Base-by-base conservation (phyloP, 2,797 vertebrate genomes). In the Coccyzus lansbergi region DNA sequence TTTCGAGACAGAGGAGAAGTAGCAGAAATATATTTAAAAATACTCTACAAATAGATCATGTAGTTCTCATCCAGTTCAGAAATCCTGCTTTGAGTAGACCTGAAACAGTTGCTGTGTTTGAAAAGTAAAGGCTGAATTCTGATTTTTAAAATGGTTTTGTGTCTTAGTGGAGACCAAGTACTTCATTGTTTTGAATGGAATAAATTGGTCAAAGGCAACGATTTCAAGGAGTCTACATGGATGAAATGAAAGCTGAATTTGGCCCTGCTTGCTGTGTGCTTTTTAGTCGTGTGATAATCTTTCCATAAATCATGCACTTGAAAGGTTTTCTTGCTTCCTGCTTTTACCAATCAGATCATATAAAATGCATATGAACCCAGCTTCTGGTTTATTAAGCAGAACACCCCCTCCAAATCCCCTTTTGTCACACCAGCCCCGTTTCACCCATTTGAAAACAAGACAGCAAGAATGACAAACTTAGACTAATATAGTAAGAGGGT, bases 241-340 rank as follows among this genome's bases (percentile, higher is more conserved):
- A 31, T 46, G 44, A 44, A 88, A 29, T 17, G 67, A 88, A 69
- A 74, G 49, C 80, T 93, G 91, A 82, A 42, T 94, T 88, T 77
- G 46, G 83, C 86, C 72, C 93, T 71, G 92, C 88, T 90, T 80
- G 64, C 83, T 85, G 83, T 80, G 83, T 93, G 94, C 94, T 84
- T 90, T 44, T 62, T 15, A 69, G 92, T 96, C 97, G 96, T n/a
- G 72, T 96, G 96, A 83, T 69, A 67, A 85, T 86, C 91, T 90
- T 77, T 92, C 94, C 93, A 86, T 95, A 96, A 97, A 95, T 97
- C 93, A 87, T 77, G 74, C 79, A 92, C 94, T 97, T 93, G 83
- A 94, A 94, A 97, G 76, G 93, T 90, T 96, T 86, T 96, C 90
- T 95, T 72, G 96, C 95, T 98, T 98, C 97, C 97, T 97, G 95